These are phyloP conservation scores for Conger conger DNA, from an alignment of 2,113 vertebrate species.

Conservation along the genomic window DNA sequence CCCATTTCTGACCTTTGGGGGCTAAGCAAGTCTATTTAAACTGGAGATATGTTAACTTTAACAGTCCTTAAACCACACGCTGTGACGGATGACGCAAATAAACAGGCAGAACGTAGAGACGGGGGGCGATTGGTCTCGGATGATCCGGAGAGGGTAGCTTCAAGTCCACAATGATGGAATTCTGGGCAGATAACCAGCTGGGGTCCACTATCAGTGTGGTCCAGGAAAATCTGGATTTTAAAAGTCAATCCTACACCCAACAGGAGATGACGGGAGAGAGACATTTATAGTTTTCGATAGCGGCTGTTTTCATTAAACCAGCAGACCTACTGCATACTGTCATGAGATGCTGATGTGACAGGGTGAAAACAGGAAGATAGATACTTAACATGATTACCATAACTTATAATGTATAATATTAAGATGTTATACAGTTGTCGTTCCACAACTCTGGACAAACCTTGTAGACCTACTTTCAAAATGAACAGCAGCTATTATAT, in stretches of 20 bases:
- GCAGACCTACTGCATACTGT: slow-evolving; percentile 12
- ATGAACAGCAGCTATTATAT: not conserved
- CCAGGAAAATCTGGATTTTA: slow-evolving; percentile 31
- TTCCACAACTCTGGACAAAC: not conserved
- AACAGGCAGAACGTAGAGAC: slow-evolving; percentile 7
- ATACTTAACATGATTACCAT: not conserved
- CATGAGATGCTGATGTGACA: not conserved
- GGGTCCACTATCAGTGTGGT: slow-evolving; percentile 19
- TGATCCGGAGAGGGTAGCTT: slow-evolving; percentile 28
- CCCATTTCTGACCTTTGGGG: slow-evolving; percentile 21
- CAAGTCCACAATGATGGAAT: slow-evolving; percentile 29
- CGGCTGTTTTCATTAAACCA: slow-evolving; percentile 24
- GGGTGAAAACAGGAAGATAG: not conserved
- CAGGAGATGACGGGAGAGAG: slow-evolving; percentile 23
- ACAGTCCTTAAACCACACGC: slow-evolving; percentile 22
- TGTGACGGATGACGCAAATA: slow-evolving; percentile 1
- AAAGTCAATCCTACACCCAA: slow-evolving; percentile 31
- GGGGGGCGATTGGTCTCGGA: slow-evolving; percentile 2
- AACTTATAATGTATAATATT: too few species aligned
- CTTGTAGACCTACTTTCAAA: too few species aligned
- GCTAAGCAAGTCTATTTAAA: slow-evolving; percentile 23
- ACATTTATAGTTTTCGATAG: slow-evolving; percentile 31
- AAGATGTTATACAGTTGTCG: not conserved
- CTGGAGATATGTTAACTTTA: slow-evolving; percentile 31
- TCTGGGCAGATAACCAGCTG: slow-evolving; percentile 36